These are phyloP conservation scores for Sebastes itinus DNA, from an alignment of 2,797 vertebrate genomes.

Conservation along the genomic window DNA sequence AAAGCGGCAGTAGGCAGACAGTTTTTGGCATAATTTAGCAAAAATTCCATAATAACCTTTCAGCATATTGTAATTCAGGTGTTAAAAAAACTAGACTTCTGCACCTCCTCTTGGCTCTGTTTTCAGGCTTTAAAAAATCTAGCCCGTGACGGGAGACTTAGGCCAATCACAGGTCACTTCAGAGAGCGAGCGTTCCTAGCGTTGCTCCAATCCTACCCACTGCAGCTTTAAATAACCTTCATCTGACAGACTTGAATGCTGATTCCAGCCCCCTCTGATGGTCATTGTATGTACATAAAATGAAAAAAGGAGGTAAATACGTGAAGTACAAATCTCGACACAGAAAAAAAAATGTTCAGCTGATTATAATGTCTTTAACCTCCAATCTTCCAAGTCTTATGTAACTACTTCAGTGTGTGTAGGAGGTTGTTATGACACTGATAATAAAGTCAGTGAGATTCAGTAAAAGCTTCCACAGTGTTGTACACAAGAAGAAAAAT, in stretches of 20 bases:
- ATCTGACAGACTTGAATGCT: background rate
- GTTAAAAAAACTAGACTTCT: no score
- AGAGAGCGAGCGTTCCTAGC: no score
- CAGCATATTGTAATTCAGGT: no score
- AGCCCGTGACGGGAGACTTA: no score
- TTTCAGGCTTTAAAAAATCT: no score
- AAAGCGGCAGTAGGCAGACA: no score
- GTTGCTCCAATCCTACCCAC: no score
- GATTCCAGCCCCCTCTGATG: constrained; percentile 31
- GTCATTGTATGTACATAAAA: background rate
- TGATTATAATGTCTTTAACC: background rate
- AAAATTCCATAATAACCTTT: no score
- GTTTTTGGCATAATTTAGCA: no score
- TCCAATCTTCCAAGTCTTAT: background rate
- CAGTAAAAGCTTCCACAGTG: background rate
- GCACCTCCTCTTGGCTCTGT: no score
- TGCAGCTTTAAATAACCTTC: background rate
- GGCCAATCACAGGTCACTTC: no score
- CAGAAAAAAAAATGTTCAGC: background rate
- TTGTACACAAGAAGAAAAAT: background rate
- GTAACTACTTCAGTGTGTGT: background rate
- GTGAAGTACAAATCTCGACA: background rate
- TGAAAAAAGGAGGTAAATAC: background rate
- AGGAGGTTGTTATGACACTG: background rate
- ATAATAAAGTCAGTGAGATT: background rate